Evolutionary conservation across 1,140 invertebrate species (phyloP), one percentile per base, ranked within the genome.

Genomic region (Diachasma alloeum): DNA sequence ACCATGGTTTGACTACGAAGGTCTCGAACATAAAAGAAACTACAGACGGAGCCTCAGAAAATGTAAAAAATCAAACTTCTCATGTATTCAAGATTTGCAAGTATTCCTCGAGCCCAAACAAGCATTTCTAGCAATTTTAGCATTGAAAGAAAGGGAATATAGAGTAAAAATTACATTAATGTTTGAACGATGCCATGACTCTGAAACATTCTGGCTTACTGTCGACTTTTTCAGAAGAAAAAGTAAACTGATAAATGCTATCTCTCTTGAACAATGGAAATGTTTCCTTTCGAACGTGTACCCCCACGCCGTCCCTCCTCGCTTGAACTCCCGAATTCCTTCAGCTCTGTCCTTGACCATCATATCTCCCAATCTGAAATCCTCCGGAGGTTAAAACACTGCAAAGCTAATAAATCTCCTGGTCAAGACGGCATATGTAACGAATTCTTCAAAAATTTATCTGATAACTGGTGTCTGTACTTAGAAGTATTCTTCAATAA

Each of bases 381-480:
- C 0, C 1, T 70, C 11, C 9, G 10, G 39, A 44, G 22, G n/a
- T 56, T 76, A 5, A 31, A 71, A 11, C 67, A 79, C 22, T 15
- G 37, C 17, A 79, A 75, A 74, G 74, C 19, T 36, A 37, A 69
- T 9, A 79, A 79, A 74, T 66, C 75, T 56, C 70, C 75, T 8
- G 78, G 78, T 0, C 78, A 68, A 1, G 78, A 79, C 67, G 68
- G 48, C 26, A 77, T 79, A 17, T 4, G 22, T 22, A 77, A 79
- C 56, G 63, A 72, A 70, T 79, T 79, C 24, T 79, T 56, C 39
- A 77, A 74, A 44, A 31, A 70, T 46, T 22, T 77, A 8, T 56
- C 72, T 0, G 13, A 42, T 0, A 75, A 68, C n/a, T 76, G 70
- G 73, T 13, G 59, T 0, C 1, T 36, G 22, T 75, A 72, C 44